Evolutionary conservation across 2,113 vertebrate genomes (phyloP).

Genomic region (Alosa alosa): DNA sequence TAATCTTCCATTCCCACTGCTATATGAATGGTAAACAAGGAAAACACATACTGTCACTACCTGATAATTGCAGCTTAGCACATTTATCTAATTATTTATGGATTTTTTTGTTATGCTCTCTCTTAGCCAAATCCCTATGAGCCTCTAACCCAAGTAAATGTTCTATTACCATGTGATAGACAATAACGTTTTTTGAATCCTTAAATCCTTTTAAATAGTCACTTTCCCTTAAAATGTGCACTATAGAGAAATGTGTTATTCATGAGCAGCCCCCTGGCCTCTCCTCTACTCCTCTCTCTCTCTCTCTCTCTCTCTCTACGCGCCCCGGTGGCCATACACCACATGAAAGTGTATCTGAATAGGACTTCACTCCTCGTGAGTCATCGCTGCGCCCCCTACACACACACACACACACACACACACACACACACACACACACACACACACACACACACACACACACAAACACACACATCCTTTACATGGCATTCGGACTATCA

Average conservation of each 20-base stretch:
- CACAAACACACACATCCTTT: neutral
- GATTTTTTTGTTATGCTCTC: too few species aligned
- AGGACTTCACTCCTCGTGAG: conserved; percentile 5
- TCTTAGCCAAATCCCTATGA: too few species aligned
- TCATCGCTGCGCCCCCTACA: neutral
- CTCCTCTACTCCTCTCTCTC: neutral
- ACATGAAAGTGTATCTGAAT: neutral
- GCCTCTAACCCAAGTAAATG: too few species aligned
- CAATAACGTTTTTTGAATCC: too few species aligned
- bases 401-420: neutral
- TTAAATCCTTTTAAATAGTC: neutral
- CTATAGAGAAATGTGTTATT: neutral
- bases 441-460: neutral
- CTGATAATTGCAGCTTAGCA: too few species aligned
- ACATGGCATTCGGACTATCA: conserved; percentile 22
- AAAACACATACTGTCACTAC: too few species aligned
- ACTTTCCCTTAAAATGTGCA: neutral
- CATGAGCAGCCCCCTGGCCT: neutral
- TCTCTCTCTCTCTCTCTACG: neutral
- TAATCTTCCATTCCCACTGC: too few species aligned
- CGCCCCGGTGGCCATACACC: neutral
- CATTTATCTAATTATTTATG: too few species aligned
- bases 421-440: neutral
- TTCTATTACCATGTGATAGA: too few species aligned
- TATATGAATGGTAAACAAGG: too few species aligned